These are phyloP conservation scores for Agrochola lychnidis DNA, from an alignment of 2,888 invertebrate genomes.

Conservation along the genomic window DNA sequence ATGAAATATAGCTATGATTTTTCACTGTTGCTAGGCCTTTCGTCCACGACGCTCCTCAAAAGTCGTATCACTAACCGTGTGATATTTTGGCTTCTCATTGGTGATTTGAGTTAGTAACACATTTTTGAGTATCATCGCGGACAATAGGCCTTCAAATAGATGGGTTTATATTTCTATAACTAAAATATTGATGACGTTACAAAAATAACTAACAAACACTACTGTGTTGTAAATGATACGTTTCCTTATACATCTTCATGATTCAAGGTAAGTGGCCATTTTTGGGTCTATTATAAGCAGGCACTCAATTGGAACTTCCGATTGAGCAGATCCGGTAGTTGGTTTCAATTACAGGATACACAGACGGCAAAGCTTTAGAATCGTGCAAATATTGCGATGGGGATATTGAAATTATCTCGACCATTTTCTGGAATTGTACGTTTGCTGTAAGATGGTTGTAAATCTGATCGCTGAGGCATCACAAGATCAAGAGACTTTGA, in stretches of 20 bases:
- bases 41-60: neutral
- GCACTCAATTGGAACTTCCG: conserved; percentile 61
- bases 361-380: conserved; percentile 25
- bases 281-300: conserved; percentile 55
- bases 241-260: conserved; percentile 36
- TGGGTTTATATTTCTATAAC: neutral
- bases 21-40: neutral
- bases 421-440: conserved; percentile 8
- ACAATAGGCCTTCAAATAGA: neutral
- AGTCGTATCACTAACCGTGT: neutral
- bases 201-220: conserved; percentile 1
- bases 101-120: neutral
- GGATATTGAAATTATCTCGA: conserved; percentile 35
- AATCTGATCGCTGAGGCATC: neutral
- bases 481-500: neutral
- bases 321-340: conserved; percentile 48
- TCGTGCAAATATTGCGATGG: conserved; percentile 35
- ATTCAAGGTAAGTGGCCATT: conserved; percentile 54
- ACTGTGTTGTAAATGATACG: conserved; percentile 24
- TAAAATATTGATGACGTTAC: neutral
- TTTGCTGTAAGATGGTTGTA: neutral
- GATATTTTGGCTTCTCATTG: neutral
- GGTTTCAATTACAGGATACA: conserved; percentile 52
- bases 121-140: neutral
- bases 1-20: neutral